Conservation (phyloP, 2,113 vertebrate genomes). For the Labeo rohita region DNA sequence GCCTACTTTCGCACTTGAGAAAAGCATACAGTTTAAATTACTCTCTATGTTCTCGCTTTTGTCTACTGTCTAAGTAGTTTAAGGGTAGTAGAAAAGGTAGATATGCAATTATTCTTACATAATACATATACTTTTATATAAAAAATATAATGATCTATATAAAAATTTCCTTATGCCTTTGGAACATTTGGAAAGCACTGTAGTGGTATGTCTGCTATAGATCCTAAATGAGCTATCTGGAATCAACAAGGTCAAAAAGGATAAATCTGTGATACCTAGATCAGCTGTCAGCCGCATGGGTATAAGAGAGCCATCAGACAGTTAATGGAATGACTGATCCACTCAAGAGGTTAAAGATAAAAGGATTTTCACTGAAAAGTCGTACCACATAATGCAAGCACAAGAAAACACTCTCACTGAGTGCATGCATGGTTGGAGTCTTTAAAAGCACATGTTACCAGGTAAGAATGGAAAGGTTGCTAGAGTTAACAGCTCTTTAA, state of each 20-base stretch:
- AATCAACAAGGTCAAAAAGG: not conserved
- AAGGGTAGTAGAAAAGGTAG: not conserved
- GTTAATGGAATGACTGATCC: not conserved
- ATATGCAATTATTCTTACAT: not conserved
- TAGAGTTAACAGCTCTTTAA: not conserved
- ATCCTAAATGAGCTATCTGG: not conserved
- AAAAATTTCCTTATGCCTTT: not conserved
- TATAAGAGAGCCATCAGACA: not conserved
- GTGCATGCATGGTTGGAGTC: not conserved
- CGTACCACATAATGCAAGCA: not conserved
- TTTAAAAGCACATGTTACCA: not conserved
- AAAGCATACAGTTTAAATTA: not conserved
- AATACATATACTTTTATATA: not conserved
- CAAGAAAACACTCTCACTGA: constrained; percentile 10
- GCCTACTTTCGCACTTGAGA: not conserved
- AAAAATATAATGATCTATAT: not conserved
- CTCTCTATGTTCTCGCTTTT: not conserved
- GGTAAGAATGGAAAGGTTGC: not conserved
- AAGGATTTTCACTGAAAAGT: not conserved
- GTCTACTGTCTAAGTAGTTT: not conserved
- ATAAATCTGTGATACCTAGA: not conserved
- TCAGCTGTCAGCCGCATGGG: not conserved
- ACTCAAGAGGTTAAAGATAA: not conserved
- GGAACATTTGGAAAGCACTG: not conserved
- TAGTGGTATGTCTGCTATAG: not conserved